Evolutionary conservation across 2,888 invertebrate genomes (phyloP).

Genomic region (Spatulosminthurus flaviceps): DNA sequence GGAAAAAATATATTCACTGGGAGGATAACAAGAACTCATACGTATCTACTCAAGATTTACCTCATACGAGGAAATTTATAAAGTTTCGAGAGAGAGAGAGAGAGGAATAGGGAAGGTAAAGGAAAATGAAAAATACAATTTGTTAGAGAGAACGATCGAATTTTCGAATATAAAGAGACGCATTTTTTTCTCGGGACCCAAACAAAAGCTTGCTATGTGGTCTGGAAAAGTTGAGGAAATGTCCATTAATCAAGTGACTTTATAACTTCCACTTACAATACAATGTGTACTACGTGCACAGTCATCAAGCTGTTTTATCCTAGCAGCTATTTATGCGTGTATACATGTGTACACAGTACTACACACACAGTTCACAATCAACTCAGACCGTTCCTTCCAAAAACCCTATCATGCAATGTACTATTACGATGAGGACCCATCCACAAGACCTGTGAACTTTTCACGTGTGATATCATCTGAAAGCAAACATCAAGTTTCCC

Average conservation of each 20-base stretch:
- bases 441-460: slow-evolving; percentile 37
- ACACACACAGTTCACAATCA: background rate
- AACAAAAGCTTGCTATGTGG: slow-evolving; percentile 55
- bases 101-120: background rate
- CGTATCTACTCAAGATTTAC: background rate
- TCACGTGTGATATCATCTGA: slow-evolving; percentile 41
- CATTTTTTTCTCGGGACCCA: slow-evolving; percentile 39
- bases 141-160: slow-evolving; percentile 40
- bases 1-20: background rate
- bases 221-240: slow-evolving; percentile 56
- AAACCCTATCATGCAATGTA: background rate
- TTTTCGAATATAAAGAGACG: slow-evolving; percentile 39
- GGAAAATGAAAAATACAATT: slow-evolving; percentile 25
- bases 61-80: background rate
- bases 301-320: slow-evolving; percentile 44
- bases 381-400: background rate
- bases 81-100: background rate
- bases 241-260: slow-evolving; percentile 57
- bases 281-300: slow-evolving; percentile 36
- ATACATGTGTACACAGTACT: slow-evolving; percentile 1
- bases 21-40: background rate
- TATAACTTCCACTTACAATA: slow-evolving; percentile 54
- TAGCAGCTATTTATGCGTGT: background rate
- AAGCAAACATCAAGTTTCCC: slow-evolving; percentile 21
- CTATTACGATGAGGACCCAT: slow-evolving; percentile 16